phyloP scores from a whole-genome alignment of 2,797 vertebrate genomes.

The Picus viridis region DNA sequence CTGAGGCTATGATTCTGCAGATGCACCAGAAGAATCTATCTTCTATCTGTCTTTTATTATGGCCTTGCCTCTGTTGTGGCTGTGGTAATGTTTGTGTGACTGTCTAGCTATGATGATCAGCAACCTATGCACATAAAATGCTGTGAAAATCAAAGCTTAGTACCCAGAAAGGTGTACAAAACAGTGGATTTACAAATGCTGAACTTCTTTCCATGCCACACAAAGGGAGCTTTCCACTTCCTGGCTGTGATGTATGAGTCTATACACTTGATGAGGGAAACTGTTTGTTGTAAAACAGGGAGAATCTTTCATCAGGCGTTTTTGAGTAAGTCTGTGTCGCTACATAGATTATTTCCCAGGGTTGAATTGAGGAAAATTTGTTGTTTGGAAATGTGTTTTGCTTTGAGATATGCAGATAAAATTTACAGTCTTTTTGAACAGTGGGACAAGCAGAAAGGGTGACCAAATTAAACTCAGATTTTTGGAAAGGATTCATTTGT shows the following conservation, averaged over 20 bases:
- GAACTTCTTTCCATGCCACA: not conserved
- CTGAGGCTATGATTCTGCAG: not conserved
- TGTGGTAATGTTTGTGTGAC: not conserved
- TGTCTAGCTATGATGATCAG: not conserved
- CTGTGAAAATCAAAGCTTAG: not conserved
- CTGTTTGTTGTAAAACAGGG: not conserved
- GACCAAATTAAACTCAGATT: not conserved
- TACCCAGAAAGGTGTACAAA: not conserved
- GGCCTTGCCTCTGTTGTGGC: not conserved
- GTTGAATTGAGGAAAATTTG: not conserved
- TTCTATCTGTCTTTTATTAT: not conserved
- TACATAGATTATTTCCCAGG: not conserved
- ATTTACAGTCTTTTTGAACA: not conserved
- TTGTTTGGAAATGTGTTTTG: not conserved
- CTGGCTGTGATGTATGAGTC: not conserved
- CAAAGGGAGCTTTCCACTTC: not conserved
- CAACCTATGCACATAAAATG: not conserved
- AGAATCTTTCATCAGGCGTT: not conserved
- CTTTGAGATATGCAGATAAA: not conserved
- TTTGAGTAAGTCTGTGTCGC: not conserved
- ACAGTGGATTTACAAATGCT: not conserved
- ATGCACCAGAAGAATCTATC: fast-evolving
- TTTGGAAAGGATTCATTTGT: not conserved
- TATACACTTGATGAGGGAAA: not conserved
- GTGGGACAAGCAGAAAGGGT: not conserved